These are phyloP conservation scores for Pristionchus arcanus DNA, from an alignment of 2,888 invertebrate species.

Conservation along the genomic window DNA sequence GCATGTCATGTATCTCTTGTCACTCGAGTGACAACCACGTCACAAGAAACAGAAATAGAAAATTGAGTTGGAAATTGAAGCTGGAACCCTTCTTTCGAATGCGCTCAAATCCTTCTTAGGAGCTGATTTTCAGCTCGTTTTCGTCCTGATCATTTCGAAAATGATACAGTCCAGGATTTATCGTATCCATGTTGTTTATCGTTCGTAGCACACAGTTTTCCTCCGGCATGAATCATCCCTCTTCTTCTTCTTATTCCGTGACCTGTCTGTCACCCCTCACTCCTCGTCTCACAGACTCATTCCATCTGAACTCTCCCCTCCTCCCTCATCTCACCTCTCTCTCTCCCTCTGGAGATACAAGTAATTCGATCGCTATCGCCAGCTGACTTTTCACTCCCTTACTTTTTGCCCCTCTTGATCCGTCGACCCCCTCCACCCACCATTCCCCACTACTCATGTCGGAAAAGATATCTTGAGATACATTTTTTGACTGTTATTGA, in stretches of 20 bases:
- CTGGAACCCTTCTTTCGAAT: not conserved
- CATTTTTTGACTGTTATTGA: not conserved
- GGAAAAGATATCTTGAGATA: not conserved
- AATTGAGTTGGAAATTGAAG: not conserved
- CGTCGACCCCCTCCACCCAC: not conserved
- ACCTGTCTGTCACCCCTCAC: slow-evolving; percentile 47
- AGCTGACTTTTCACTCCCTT: slow-evolving; percentile 31
- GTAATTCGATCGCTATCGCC: slow-evolving; percentile 31
- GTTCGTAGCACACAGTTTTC: not conserved
- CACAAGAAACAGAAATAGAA: not conserved
- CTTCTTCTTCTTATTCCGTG: not conserved
- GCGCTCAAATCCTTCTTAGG: not conserved
- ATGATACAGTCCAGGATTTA: too few relatives aligned
- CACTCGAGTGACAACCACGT: slow-evolving; percentile 16
- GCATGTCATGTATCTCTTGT: slow-evolving; percentile 41
- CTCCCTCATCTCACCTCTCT: slow-evolving; percentile 4
- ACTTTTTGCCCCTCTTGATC: not conserved
- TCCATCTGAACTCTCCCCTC: slow-evolving; percentile 16
- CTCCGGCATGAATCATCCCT: not conserved
- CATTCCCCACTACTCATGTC: not conserved
- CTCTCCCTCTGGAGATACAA: slow-evolving; percentile 15
- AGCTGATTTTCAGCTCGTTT: too few relatives aligned
- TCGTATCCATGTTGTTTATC: too few relatives aligned
- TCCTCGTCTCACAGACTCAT: not conserved
- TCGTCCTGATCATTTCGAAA: too few relatives aligned